A percentile compares a stretch with the other conserved stretches of the same genome.
phyloP scores from a whole-genome alignment of 2,888 invertebrate species.

The Dolichomitus sp. region DNA sequence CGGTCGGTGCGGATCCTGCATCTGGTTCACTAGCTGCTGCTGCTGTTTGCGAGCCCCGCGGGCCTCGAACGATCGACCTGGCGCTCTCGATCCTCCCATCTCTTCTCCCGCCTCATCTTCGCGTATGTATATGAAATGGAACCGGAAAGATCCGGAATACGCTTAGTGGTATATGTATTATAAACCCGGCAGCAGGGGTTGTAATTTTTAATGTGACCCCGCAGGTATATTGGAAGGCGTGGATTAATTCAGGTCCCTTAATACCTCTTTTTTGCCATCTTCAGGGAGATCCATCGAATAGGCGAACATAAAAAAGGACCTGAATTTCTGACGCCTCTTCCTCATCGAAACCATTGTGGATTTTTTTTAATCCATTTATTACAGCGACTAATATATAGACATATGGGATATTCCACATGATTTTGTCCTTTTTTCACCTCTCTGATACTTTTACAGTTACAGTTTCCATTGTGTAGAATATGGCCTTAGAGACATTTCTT shows the following conservation, averaged over 20 bases:
- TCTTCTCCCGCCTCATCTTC: slow-evolving; percentile 53
- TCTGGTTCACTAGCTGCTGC: slow-evolving; percentile 70
- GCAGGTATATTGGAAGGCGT: slow-evolving; percentile 51
- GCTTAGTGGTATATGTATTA: slow-evolving; percentile 15
- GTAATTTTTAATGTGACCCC: slow-evolving; percentile 43
- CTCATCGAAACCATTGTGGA: background rate
- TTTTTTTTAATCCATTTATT: background rate
- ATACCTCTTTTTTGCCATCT: slow-evolving; percentile 11
- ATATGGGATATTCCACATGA: background rate
- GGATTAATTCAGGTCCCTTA: slow-evolving; percentile 38
- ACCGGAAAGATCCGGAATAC: slow-evolving; percentile 61
- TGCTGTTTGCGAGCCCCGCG: slow-evolving; percentile 45
- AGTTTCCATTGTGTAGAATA: too few species aligned
- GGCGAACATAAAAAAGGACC: background rate
- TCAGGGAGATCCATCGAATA: background rate
- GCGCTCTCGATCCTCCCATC: slow-evolving; percentile 61
- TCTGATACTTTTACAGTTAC: too few species aligned
- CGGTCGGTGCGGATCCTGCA: slow-evolving; percentile 73
- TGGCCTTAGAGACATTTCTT: too few species aligned
- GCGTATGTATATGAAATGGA: slow-evolving; percentile 11
- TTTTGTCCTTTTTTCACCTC: background rate
- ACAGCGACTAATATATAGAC: background rate
- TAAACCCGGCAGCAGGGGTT: slow-evolving; percentile 44
- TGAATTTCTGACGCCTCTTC: background rate
- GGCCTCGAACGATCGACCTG: slow-evolving; percentile 65